Evolutionary conservation across 2,113 vertebrate genomes (phyloP).

Genomic region (Gopherus flavomarginatus): DNA sequence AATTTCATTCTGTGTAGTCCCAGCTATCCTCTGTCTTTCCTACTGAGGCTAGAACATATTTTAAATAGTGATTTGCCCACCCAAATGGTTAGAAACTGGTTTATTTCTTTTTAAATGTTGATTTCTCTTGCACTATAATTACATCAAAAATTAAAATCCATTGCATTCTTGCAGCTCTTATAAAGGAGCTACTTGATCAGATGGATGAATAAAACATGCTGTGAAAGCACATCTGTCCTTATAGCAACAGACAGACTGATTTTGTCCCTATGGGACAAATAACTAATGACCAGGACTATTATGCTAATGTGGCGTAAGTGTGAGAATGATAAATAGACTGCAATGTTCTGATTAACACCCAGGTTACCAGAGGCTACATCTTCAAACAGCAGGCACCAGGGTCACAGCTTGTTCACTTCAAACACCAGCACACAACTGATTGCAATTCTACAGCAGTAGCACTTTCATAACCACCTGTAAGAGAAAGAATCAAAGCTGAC

Average conservation of each 20-base stretch:
- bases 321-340: not conserved
- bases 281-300: not conserved
- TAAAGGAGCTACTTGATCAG: not conserved
- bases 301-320: not conserved
- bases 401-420: not conserved
- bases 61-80: not conserved
- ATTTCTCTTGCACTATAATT: not conserved
- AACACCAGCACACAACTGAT: not conserved
- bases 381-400: not conserved
- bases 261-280: not conserved
- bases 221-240: not conserved
- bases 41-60: not conserved
- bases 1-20: not conserved
- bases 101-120: not conserved
- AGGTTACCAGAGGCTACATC: not conserved
- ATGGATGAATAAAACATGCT: not conserved
- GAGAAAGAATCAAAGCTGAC: not conserved
- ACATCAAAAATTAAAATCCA: not conserved
- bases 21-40: not conserved
- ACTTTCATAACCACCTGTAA: not conserved
- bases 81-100: not conserved
- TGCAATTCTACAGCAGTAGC: not conserved
- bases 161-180: not conserved
- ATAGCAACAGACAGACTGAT: not conserved
- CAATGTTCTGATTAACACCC: not conserved